phyloP scores from a whole-genome alignment of 2,797 vertebrate genomes.

The Pseudochaenichthys georgianus region DNA sequence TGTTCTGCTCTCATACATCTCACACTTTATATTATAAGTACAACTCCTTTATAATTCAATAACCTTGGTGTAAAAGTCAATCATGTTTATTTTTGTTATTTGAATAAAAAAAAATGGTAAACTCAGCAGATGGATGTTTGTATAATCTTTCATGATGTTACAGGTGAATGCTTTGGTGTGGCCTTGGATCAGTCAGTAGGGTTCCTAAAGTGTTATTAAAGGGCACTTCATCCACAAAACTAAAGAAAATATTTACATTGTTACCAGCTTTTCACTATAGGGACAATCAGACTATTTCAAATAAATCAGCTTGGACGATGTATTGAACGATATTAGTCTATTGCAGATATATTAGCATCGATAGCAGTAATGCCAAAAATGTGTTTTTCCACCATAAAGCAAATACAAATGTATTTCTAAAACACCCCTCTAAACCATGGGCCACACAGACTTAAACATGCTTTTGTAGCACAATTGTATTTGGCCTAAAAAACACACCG shows the following conservation, averaged over 20 bases:
- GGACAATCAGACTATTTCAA: not conserved
- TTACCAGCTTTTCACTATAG: not conserved
- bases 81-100: not conserved
- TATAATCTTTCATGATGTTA: not conserved
- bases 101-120: not conserved
- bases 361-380: not conserved
- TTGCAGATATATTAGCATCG: not conserved
- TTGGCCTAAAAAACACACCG: not conserved
- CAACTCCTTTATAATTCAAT: not conserved
- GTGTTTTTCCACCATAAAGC: not conserved
- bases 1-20: not conserved
- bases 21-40: not conserved
- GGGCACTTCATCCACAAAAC: not conserved
- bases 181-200: not conserved
- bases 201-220: not conserved
- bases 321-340: not conserved
- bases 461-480: not conserved
- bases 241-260: not conserved
- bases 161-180: not conserved
- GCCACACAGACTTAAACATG: not conserved
- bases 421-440: not conserved
- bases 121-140: not conserved
- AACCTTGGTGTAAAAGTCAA: not conserved
- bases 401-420: not conserved
- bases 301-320: not conserved